These are phyloP conservation scores for Aleiodes testaceus DNA, from an alignment of 2,888 invertebrate genomes.

Conservation along the genomic window DNA sequence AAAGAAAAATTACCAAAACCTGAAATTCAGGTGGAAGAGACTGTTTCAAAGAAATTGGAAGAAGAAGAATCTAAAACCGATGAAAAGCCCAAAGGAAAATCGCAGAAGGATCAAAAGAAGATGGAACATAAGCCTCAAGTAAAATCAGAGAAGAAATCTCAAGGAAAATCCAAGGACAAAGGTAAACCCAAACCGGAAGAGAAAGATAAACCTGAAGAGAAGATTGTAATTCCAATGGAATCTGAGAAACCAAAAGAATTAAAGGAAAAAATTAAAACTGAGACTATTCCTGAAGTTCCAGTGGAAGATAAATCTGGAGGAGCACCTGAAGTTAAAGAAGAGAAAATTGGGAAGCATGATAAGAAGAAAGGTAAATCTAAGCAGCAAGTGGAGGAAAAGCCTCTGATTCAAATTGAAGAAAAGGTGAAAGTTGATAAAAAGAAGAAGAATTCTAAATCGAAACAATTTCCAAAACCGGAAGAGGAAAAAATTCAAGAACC, in stretches of 20 bases:
- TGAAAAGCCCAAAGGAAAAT: background rate
- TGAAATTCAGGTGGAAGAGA: background rate
- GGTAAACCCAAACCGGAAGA: background rate
- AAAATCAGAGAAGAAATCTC: slow-evolving; percentile 34
- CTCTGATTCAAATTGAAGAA: slow-evolving; percentile 20
- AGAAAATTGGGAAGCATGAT: slow-evolving; percentile 50
- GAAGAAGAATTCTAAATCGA: slow-evolving; percentile 15
- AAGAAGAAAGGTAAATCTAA: slow-evolving; percentile 51
- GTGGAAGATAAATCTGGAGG: slow-evolving; percentile 36
- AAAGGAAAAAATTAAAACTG: slow-evolving; percentile 28
- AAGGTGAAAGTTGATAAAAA: slow-evolving; percentile 31
- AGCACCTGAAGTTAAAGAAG: slow-evolving; percentile 28
- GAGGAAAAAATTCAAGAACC: background rate
- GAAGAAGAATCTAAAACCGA: slow-evolving; percentile 25
- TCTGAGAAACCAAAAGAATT: slow-evolving; percentile 11
- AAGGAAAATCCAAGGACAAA: slow-evolving; percentile 14
- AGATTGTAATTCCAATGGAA: slow-evolving; percentile 2
- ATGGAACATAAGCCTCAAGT: slow-evolving; percentile 32
- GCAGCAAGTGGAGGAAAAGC: slow-evolving; percentile 49
- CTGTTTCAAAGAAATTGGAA: slow-evolving; percentile 41
- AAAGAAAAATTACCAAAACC: background rate
- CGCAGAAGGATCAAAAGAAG: background rate
- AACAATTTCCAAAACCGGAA: background rate
- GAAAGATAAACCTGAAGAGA: background rate
- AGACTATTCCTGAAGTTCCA: slow-evolving; percentile 3